A percentile compares a stretch with the other conserved stretches of the same genome.
These are phyloP conservation scores for Benthosema pterotum DNA, from an alignment of 2,797 vertebrate genomes.

Conservation along the genomic window DNA sequence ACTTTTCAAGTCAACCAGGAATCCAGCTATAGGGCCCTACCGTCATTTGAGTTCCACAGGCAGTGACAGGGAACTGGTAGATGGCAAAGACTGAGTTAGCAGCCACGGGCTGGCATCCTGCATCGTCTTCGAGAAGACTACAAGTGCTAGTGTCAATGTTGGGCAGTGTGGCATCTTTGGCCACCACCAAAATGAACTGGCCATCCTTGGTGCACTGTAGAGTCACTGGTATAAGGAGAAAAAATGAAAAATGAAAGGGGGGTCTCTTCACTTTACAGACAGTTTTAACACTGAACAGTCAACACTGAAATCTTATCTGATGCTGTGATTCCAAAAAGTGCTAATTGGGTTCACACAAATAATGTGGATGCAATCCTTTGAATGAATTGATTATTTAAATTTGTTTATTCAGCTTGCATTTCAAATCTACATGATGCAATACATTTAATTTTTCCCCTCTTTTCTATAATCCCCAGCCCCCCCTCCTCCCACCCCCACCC, in stretches of 20 bases:
- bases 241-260: neutral
- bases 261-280: too few species aligned
- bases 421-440: too few species aligned
- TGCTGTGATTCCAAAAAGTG: too few species aligned
- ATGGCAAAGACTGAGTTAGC: slow-evolving; percentile 64
- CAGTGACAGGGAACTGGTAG: slow-evolving; percentile 72
- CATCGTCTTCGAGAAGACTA: slow-evolving; percentile 42
- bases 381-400: too few species aligned
- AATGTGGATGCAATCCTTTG: too few species aligned
- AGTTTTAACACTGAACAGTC: too few species aligned
- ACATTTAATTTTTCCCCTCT: too few species aligned
- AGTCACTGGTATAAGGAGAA: slow-evolving; percentile 58
- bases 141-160: slow-evolving; percentile 51
- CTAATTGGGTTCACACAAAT: too few species aligned
- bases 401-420: too few species aligned
- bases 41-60: slow-evolving; percentile 61
- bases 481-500: too few species aligned
- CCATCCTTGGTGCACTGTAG: slow-evolving; percentile 76
- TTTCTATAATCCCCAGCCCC: too few species aligned
- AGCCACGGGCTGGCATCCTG: slow-evolving; percentile 50
- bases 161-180: slow-evolving; percentile 71
- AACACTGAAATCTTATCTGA: too few species aligned
- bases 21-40: slow-evolving; percentile 42
- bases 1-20: neutral
- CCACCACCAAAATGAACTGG: slow-evolving; percentile 72